A percentile compares a stretch with the other conserved stretches of the same genome.
Evolutionary conservation across 30 jellyfish, hydroid and myxozoan genomes (phyloP).

Genomic region (Morbakka virulenta): DNA sequence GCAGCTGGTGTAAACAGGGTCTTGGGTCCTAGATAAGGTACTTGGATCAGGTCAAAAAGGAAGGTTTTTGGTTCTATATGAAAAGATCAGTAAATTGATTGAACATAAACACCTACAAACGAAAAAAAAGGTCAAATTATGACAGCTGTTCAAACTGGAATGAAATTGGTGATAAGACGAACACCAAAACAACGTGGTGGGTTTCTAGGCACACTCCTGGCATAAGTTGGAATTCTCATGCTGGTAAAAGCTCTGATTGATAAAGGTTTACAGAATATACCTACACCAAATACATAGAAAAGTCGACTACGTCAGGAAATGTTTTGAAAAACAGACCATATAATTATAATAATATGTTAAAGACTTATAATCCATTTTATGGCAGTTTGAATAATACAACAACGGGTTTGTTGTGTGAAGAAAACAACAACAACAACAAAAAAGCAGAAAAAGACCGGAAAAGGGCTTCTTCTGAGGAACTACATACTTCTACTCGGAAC

Average conservation of each 20-base stretch:
- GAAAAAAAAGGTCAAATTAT: too few relatives aligned
- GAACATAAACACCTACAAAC: too few relatives aligned
- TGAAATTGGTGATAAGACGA: constrained; percentile 26
- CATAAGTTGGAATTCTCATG: constrained; percentile 18
- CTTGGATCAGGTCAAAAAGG: too few relatives aligned
- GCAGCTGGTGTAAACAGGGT: too few relatives aligned
- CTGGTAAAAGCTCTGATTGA: constrained; percentile 39
- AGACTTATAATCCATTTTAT: background rate
- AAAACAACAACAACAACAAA: too few relatives aligned
- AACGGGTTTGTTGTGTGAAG: too few relatives aligned
- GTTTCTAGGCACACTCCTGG: too few relatives aligned
- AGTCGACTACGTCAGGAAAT: constrained; percentile 1
- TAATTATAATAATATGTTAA: too few relatives aligned
- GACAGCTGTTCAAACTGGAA: constrained; percentile 59
- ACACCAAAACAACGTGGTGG: too few relatives aligned
- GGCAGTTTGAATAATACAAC: constrained; percentile 11
- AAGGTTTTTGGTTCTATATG: too few relatives aligned
- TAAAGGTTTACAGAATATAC: background rate
- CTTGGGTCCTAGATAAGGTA: too few relatives aligned
- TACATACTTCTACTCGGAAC: constrained; percentile 20
- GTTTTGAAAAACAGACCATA: constrained; percentile 22
- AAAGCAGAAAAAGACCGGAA: background rate
- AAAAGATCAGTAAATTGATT: too few relatives aligned
- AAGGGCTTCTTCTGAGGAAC: constrained; percentile 30
- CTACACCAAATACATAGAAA: background rate